Evolutionary conservation across 2,797 vertebrate species (phyloP).

Genomic region (Ctenopoma multispine): DNA sequence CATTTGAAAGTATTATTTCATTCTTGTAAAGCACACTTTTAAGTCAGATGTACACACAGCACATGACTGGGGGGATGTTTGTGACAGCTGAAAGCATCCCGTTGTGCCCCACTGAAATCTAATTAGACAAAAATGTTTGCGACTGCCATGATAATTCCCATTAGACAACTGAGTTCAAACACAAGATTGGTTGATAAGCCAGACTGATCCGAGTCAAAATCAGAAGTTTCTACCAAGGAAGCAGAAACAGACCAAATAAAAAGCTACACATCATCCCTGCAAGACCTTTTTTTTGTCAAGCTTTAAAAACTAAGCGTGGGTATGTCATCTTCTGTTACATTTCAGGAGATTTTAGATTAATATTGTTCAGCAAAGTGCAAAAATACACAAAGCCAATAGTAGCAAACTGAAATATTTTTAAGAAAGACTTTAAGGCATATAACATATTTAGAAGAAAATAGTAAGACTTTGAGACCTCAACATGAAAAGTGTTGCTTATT

Average conservation of each 20-base stretch:
- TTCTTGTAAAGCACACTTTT: slow-evolving; percentile 22
- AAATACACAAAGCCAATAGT: background rate
- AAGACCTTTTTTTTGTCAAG: slow-evolving; percentile 1
- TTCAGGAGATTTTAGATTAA: background rate
- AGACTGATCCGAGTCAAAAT: slow-evolving; percentile 25
- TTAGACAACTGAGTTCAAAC: slow-evolving; percentile 52
- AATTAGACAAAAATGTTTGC: slow-evolving; percentile 72
- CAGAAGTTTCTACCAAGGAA: background rate
- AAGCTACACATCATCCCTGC: background rate
- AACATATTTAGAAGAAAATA: too few species aligned
- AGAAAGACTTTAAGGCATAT: too few species aligned
- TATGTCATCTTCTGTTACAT: background rate
- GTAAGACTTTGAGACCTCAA: too few species aligned
- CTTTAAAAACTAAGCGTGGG: too few species aligned
- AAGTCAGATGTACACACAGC: slow-evolving; percentile 7
- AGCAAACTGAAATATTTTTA: background rate
- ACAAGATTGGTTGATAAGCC: slow-evolving; percentile 39
- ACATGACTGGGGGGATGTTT: slow-evolving; percentile 1
- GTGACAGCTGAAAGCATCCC: slow-evolving; percentile 52
- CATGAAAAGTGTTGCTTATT: too few species aligned
- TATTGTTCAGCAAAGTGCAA: background rate
- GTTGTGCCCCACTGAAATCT: slow-evolving; percentile 65
- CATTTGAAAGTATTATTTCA: background rate
- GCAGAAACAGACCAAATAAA: background rate
- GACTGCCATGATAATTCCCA: slow-evolving; percentile 59